Percentiles rank a stretch among this genome's conserved stretches.
Conservation (phyloP, 1,140 invertebrate genomes). For the Heliconius hewitsoni region DNA sequence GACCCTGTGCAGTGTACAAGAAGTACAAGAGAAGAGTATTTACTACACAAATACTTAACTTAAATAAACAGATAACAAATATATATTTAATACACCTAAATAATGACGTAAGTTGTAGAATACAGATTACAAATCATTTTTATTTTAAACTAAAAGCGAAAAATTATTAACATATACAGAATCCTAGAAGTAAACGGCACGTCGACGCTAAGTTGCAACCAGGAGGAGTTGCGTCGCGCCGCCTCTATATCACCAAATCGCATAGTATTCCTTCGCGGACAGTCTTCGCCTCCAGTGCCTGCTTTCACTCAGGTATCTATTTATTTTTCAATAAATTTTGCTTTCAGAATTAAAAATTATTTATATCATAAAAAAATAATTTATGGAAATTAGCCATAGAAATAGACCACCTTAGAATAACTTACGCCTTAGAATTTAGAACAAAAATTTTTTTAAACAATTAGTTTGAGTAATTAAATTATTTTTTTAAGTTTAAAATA, state of each 20-base stretch:
- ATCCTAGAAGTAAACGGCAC: slow-evolving; percentile 93
- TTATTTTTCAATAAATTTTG: background rate
- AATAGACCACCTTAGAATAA: too few species aligned
- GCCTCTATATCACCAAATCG: slow-evolving; percentile 59
- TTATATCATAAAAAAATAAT: background rate
- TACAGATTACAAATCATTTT: background rate
- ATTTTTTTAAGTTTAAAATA: too few species aligned
- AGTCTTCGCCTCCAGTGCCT: slow-evolving; percentile 58
- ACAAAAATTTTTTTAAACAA: too few species aligned
- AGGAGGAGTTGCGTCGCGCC: slow-evolving; percentile 86
- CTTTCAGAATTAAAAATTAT: too few species aligned
- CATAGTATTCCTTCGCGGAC: slow-evolving; percentile 82
- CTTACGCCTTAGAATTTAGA: too few species aligned
- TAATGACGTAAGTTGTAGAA: background rate
- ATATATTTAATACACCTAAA: too few species aligned
- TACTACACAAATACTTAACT: too few species aligned
- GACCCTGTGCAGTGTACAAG: too few species aligned
- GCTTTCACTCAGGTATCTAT: slow-evolving; percentile 66
- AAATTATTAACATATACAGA: slow-evolving; percentile 69
- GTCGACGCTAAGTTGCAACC: slow-evolving; percentile 84
- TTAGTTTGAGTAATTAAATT: too few species aligned
- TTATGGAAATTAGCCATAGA: background rate
- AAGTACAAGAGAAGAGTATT: too few species aligned
- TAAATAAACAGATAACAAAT: too few species aligned
- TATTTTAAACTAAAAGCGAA: background rate